A percentile compares a stretch with the other conserved stretches of the same genome.
These are phyloP conservation scores for Falcunculus frontatus DNA, from an alignment of 2,113 vertebrate species.

Conservation along the genomic window DNA sequence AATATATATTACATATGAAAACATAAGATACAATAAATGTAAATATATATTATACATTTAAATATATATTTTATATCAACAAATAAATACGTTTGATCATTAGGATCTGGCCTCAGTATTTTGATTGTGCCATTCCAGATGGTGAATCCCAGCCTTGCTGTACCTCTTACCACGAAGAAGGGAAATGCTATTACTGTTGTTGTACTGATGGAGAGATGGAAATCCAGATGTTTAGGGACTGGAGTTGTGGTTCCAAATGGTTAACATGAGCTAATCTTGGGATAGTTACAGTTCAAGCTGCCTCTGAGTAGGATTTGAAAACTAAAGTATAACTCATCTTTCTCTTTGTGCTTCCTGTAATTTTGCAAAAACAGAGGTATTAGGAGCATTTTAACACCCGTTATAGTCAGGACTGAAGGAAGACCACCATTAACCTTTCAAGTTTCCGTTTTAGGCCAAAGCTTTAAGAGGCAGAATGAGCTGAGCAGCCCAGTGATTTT, in stretches of 20 bases:
- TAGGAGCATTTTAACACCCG: neutral
- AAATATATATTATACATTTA: neutral
- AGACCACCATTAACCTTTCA: neutral
- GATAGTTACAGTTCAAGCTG: neutral
- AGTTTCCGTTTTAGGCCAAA: neutral
- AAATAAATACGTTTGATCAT: neutral
- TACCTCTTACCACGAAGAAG: neutral
- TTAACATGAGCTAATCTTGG: neutral
- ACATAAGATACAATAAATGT: too few relatives aligned
- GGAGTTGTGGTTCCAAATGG: neutral
- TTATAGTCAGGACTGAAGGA: neutral
- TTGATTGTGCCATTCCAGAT: neutral
- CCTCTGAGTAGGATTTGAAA: neutral
- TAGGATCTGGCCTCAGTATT: neutral
- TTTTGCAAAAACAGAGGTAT: neutral
- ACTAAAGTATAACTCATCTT: neutral
- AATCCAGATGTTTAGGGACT: neutral
- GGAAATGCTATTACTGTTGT: neutral
- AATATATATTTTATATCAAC: neutral
- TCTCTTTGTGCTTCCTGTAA: neutral
- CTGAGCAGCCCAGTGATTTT: neutral
- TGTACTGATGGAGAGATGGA: neutral
- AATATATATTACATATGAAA: neutral
- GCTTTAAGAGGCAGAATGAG: neutral
- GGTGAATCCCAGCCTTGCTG: neutral